phyloP scores from a whole-genome alignment of 2,113 vertebrate genomes.

The Myrmophylax atrothorax region DNA sequence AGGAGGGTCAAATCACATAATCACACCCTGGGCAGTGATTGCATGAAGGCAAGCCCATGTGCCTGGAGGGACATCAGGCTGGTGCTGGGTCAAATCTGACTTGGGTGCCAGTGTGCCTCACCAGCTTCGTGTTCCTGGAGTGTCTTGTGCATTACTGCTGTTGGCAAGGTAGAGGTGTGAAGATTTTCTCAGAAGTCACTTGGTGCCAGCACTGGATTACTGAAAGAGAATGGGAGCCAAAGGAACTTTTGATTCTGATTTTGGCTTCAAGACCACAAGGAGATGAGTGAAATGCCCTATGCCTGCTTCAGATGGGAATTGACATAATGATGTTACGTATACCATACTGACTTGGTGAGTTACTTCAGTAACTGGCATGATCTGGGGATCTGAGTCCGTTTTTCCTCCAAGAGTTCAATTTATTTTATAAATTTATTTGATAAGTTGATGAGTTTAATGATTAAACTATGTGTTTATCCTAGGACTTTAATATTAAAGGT shows the following conservation, averaged over 20 bases:
- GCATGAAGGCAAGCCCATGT: fast-evolving
- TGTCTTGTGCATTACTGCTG: not conserved
- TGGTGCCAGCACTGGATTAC: not conserved
- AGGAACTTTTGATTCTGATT: not conserved
- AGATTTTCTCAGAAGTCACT: not conserved
- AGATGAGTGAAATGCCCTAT: not conserved
- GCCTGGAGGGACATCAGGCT: not conserved
- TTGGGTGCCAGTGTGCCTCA: fast-evolving
- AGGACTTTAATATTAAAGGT: not conserved
- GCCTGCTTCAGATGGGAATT: not conserved
- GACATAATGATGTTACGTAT: not conserved
- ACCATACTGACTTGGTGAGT: not conserved
- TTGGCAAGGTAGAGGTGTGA: not conserved
- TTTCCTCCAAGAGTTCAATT: not conserved
- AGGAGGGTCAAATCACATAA: not conserved
- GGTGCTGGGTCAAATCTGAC: not conserved
- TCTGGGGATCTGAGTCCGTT: not conserved
- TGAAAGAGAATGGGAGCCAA: not conserved
- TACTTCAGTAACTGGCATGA: not conserved
- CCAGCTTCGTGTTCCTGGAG: fast-evolving
- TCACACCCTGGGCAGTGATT: not conserved
- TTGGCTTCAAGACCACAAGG: not conserved
- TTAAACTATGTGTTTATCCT: not conserved
- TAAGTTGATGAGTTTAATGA: not conserved
- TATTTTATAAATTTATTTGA: not conserved